Percentiles rank a stretch among this genome's conserved stretches.
Evolutionary conservation across 2,888 invertebrate species (phyloP).

Genomic region (Pelosia muscerda): DNA sequence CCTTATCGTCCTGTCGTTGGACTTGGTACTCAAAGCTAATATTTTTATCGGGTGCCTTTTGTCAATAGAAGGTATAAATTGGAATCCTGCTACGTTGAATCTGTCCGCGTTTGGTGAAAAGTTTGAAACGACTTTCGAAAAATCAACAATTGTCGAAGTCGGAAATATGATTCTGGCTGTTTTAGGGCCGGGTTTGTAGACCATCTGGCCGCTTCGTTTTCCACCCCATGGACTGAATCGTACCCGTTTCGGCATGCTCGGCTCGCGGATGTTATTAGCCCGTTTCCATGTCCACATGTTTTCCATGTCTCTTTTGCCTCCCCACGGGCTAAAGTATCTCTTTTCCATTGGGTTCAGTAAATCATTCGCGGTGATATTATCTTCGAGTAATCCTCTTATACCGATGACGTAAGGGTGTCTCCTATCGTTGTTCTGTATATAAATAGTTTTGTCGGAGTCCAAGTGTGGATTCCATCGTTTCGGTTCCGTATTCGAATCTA

Average conservation of each 20-base stretch:
- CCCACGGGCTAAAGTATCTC: slow-evolving; percentile 81
- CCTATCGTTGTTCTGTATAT: slow-evolving; percentile 57
- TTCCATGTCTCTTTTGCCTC: slow-evolving; percentile 73
- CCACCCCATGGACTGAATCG: slow-evolving; percentile 84
- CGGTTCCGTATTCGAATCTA: slow-evolving; percentile 55
- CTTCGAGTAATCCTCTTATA: slow-evolving; percentile 45
- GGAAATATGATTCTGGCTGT: slow-evolving; percentile 74
- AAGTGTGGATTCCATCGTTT: slow-evolving; percentile 65
- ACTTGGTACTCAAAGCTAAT: slow-evolving; percentile 66
- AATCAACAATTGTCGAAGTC: slow-evolving; percentile 70
- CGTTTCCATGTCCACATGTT: slow-evolving; percentile 81
- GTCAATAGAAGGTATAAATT: slow-evolving; percentile 67
- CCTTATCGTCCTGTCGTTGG: slow-evolving; percentile 60
- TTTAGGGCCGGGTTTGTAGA: slow-evolving; percentile 73
- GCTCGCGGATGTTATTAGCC: slow-evolving; percentile 67
- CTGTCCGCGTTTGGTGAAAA: slow-evolving; percentile 63
- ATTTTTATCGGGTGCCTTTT: slow-evolving; percentile 76
- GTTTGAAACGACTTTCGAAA: slow-evolving; percentile 73
- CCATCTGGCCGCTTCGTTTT: slow-evolving; percentile 77
- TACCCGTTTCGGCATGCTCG: slow-evolving; percentile 81
- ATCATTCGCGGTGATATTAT: slow-evolving; percentile 54
- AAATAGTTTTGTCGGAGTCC: slow-evolving; percentile 65
- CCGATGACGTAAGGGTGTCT: slow-evolving; percentile 53
- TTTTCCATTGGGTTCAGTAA: slow-evolving; percentile 59
- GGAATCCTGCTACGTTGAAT: slow-evolving; percentile 67